Conservation (phyloP, 2,888 invertebrate species). For the Byasa hedistus region DNA sequence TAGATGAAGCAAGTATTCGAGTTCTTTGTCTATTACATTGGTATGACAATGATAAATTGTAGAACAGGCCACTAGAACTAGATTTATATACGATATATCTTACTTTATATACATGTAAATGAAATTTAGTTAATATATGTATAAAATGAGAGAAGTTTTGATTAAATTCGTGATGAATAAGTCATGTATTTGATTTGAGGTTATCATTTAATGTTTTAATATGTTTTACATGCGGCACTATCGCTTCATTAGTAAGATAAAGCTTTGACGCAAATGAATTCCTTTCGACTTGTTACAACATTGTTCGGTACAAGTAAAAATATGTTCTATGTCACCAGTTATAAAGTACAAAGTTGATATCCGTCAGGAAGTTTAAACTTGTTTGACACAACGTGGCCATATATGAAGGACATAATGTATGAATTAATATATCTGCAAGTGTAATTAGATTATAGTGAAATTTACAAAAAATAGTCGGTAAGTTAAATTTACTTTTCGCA, state of each 20-base stretch:
- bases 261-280: slow-evolving; percentile 41
- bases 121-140: neutral
- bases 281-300: slow-evolving; percentile 3
- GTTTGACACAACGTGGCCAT: neutral
- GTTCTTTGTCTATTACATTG: too few relatives aligned
- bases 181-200: neutral
- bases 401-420: slow-evolving; percentile 4
- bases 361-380: neutral
- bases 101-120: too few relatives aligned
- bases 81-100: too few relatives aligned
- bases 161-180: neutral
- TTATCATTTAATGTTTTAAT: slow-evolving; percentile 28
- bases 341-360: neutral
- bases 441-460: slow-evolving; percentile 8
- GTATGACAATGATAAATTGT: too few relatives aligned
- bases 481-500: neutral
- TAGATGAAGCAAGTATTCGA: too few relatives aligned
- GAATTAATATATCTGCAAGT: slow-evolving; percentile 10
- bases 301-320: neutral
- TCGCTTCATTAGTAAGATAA: slow-evolving; percentile 47
- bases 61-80: too few relatives aligned
- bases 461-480: neutral
- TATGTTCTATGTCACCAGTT: neutral
- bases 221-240: slow-evolving; percentile 34
- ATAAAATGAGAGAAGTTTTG: neutral